Conservation (phyloP, 1,140 invertebrate species). For the Drosophila neocordata region DNA sequence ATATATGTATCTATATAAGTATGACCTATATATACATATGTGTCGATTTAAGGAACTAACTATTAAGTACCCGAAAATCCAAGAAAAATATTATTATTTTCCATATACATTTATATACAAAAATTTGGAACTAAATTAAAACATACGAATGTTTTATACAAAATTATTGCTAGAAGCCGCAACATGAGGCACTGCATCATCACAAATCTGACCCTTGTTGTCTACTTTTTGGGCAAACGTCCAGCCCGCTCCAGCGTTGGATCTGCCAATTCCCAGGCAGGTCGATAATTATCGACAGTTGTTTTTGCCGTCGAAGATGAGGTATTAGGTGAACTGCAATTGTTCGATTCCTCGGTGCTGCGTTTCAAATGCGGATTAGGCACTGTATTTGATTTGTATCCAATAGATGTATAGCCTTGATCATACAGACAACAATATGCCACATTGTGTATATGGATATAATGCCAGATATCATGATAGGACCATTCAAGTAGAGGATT, state of each 20-base stretch:
- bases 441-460: constrained; percentile 89
- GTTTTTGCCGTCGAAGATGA: constrained; percentile 69
- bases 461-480: constrained; percentile 95
- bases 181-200: constrained; percentile 3
- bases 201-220: not conserved
- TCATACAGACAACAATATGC: constrained; percentile 96
- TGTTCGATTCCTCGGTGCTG: not conserved
- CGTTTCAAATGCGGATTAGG: constrained; percentile 90
- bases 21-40: constrained; percentile 5
- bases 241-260: constrained; percentile 89
- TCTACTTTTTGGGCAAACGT: constrained; percentile 75
- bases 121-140: constrained; percentile 1
- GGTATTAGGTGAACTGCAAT: constrained; percentile 66
- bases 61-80: constrained; percentile 3
- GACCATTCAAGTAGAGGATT: constrained; percentile 95
- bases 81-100: not conserved
- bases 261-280: constrained; percentile 91
- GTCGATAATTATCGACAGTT: constrained; percentile 84
- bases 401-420: constrained; percentile 94
- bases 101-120: not conserved
- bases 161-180: constrained; percentile 24
- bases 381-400: constrained; percentile 89
- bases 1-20: not conserved
- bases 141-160: not conserved
- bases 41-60: not conserved